These are phyloP conservation scores for Diplolepis rosae DNA, from an alignment of 2,888 invertebrate species.

Conservation along the genomic window DNA sequence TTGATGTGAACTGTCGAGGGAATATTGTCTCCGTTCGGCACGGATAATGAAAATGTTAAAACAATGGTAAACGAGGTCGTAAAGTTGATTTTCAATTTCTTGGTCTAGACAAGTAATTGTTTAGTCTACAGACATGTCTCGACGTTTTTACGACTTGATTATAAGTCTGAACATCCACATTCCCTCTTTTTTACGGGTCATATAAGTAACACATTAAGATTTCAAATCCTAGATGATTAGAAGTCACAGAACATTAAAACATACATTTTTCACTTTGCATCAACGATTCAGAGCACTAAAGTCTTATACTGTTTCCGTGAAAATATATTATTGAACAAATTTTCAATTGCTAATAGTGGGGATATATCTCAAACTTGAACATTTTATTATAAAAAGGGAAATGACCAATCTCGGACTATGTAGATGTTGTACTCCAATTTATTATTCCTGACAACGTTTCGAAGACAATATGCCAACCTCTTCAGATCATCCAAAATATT, in stretches of 20 bases:
- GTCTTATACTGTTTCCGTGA: no score
- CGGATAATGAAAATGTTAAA: conserved; percentile 9
- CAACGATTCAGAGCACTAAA: no score
- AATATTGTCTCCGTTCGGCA: neutral
- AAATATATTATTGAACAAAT: no score
- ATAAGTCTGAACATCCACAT: neutral
- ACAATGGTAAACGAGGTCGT: neutral
- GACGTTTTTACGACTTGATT: conserved; percentile 9
- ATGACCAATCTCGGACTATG: no score
- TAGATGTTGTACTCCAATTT: no score
- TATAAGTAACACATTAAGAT: neutral
- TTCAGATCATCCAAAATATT: no score
- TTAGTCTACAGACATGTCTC: neutral
- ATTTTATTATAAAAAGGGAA: no score
- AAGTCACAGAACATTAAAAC: neutral
- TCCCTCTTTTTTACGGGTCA: neutral
- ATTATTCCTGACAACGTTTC: no score
- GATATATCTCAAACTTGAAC: no score
- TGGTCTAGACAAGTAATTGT: conserved; percentile 16
- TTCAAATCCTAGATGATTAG: neutral
- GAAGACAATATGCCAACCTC: no score
- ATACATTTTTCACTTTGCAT: no score
- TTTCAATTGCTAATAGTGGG: no score
- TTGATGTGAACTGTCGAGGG: neutral
- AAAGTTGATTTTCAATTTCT: conserved; percentile 11